A percentile compares a stretch with the other conserved stretches of the same genome.
phyloP scores from a whole-genome alignment of 2,888 invertebrate genomes.

The Diploptera punctata region DNA sequence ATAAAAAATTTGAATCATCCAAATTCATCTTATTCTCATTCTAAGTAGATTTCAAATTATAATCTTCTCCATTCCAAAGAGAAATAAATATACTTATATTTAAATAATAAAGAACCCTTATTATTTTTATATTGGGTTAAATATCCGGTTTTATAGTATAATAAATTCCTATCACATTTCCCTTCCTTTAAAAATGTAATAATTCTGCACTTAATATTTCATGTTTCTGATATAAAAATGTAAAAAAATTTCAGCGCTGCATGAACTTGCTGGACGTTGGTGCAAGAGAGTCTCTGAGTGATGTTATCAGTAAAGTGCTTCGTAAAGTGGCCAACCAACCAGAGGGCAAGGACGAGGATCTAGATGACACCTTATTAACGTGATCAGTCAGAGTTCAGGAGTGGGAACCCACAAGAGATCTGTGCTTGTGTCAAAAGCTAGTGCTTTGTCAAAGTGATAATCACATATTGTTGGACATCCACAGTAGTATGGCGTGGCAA shows the following conservation, averaged over 20 bases:
- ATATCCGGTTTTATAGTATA: no score
- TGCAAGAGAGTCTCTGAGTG: slow-evolving; percentile 85
- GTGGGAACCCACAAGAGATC: neutral
- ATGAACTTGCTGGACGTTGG: slow-evolving; percentile 81
- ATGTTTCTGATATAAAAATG: no score
- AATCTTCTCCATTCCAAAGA: no score
- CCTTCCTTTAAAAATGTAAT: no score
- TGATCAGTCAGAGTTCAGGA: slow-evolving; percentile 58
- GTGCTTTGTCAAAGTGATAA: neutral
- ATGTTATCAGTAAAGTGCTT: slow-evolving; percentile 88
- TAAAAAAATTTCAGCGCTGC: slow-evolving; percentile 75
- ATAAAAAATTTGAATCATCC: no score
- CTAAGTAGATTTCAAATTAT: no score
- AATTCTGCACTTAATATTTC: no score
- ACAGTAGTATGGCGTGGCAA: neutral
- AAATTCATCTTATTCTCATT: no score
- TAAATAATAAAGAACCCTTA: no score
- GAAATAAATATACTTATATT: no score
- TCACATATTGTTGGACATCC: neutral
- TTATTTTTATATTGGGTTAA: no score
- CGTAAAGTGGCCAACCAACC: slow-evolving; percentile 78
- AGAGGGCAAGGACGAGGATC: slow-evolving; percentile 88
- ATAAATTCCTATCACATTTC: no score
- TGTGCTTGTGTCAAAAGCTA: neutral
- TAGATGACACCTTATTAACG: slow-evolving; percentile 89